Evolutionary conservation across 2,797 vertebrate genomes (phyloP).

Genomic region (Chromis chromis): DNA sequence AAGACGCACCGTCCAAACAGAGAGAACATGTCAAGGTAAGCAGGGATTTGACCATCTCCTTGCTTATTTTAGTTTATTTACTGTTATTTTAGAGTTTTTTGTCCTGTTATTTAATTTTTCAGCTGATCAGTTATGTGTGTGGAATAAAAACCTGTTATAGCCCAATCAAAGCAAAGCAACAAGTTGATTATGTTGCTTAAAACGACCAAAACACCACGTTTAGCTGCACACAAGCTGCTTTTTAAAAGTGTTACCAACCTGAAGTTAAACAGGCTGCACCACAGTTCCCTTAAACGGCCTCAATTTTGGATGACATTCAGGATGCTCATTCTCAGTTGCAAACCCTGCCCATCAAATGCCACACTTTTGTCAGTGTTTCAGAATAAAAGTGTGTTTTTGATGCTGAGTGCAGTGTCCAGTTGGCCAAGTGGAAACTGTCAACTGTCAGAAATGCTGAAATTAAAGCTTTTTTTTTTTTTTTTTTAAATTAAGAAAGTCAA

Average conservation of each 20-base stretch:
- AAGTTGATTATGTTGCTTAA: constrained; percentile 1
- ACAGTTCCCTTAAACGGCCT: too few species aligned
- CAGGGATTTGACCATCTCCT: too few species aligned
- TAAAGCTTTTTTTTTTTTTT: too few species aligned
- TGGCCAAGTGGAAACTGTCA: too few species aligned
- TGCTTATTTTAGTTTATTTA: too few species aligned
- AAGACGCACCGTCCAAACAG: constrained; percentile 95
- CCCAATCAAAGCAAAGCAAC: neutral
- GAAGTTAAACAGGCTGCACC: neutral
- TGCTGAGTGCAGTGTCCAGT: too few species aligned
- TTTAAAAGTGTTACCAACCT: neutral
- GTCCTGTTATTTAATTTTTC: neutral
- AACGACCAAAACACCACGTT: neutral
- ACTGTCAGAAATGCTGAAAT: too few species aligned
- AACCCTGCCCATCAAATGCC: too few species aligned
- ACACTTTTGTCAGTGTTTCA: neutral
- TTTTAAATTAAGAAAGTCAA: too few species aligned
- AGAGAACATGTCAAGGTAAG: constrained; percentile 95
- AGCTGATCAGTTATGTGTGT: neutral
- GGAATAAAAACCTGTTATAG: neutral
- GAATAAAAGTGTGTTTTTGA: neutral
- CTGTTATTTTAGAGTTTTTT: neutral
- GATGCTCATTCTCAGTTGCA: too few species aligned
- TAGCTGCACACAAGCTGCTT: neutral
- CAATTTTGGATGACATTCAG: too few species aligned